These are phyloP conservation scores for Papilio glaucus DNA, from an alignment of 1,140 invertebrate species.

Conservation along the genomic window DNA sequence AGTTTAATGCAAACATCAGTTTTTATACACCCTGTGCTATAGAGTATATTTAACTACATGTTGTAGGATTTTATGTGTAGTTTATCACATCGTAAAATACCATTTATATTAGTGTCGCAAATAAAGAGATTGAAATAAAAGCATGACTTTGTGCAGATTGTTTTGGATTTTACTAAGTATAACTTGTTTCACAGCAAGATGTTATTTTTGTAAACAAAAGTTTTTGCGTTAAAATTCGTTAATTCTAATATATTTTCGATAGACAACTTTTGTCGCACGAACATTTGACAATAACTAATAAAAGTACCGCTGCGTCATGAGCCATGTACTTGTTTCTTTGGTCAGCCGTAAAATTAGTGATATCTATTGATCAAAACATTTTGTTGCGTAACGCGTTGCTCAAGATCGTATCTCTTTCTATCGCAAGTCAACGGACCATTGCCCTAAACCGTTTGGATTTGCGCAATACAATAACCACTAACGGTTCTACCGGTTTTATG, in stretches of 20 bases:
- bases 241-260: not conserved
- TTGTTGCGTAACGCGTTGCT: slow-evolving; percentile 33
- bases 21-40: not conserved
- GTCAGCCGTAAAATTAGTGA: slow-evolving; percentile 13
- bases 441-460: slow-evolving; percentile 51
- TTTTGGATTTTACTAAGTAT: not conserved
- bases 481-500: slow-evolving; percentile 61
- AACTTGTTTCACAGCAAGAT: no score
- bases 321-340: slow-evolving; percentile 16
- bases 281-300: not conserved
- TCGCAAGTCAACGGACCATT: slow-evolving; percentile 43
- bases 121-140: slow-evolving; percentile 19
- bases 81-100: slow-evolving; percentile 26
- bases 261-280: not conserved
- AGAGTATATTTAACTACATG: not conserved
- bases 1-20: not conserved
- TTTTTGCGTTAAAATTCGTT: not conserved
- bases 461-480: slow-evolving; percentile 58
- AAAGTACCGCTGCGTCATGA: not conserved
- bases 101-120: not conserved
- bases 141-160: not conserved
- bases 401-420: slow-evolving; percentile 37
- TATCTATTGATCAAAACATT: slow-evolving; percentile 38
- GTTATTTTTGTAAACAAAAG: no score
- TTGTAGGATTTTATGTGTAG: slow-evolving; percentile 14